phyloP scores from a whole-genome alignment of 2,797 vertebrate genomes.

The Scolopax bukidnonensis region DNA sequence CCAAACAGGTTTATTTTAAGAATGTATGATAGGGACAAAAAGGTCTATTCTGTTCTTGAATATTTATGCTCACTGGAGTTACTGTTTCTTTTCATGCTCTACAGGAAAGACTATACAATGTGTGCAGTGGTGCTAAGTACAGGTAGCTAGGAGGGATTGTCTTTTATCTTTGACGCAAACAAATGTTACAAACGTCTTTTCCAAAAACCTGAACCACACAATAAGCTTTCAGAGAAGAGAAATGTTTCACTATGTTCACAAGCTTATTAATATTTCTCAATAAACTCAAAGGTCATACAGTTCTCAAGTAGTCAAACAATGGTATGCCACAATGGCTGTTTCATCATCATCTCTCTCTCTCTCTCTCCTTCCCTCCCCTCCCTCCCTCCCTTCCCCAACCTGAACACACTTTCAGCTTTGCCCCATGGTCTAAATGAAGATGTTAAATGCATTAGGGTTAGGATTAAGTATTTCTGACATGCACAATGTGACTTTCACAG shows the following conservation, averaged over 20 bases:
- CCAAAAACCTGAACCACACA: conserved; percentile 29
- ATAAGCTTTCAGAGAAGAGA: conserved; percentile 39
- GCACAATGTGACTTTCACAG: background rate
- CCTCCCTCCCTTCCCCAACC: background rate
- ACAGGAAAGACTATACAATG: background rate
- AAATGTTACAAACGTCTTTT: background rate
- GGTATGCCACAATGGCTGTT: background rate
- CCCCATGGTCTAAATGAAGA: background rate
- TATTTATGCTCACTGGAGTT: background rate
- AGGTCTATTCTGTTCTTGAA: background rate
- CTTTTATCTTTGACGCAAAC: conserved; percentile 31
- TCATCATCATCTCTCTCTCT: background rate
- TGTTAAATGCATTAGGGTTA: background rate
- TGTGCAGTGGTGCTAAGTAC: conserved; percentile 3
- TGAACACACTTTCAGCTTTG: background rate
- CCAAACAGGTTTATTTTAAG: background rate
- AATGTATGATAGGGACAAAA: background rate
- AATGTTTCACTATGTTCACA: background rate
- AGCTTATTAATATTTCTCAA: conserved; percentile 44
- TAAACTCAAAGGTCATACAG: conserved; percentile 23
- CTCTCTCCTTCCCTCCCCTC: background rate
- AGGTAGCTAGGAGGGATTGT: background rate
- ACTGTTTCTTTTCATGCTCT: conserved; percentile 4
- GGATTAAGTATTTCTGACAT: background rate
- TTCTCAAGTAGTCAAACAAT: conserved; percentile 53